These are phyloP conservation scores for Bradynema listronoti DNA, from an alignment of 1,140 invertebrate species.

Conservation along the genomic window DNA sequence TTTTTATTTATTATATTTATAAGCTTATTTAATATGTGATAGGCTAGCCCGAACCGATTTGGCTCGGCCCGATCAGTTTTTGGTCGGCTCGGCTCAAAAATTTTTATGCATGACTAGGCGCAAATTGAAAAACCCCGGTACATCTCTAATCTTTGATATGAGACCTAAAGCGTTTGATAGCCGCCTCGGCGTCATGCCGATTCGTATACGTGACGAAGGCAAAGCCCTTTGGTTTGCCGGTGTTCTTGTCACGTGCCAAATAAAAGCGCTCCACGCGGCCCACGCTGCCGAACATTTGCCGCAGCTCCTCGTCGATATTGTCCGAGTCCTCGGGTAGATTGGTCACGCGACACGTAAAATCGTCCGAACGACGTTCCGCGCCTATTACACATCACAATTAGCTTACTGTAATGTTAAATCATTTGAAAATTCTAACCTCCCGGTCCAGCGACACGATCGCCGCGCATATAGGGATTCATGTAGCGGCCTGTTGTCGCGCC, in stretches of 20 bases:
- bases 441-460: slow-evolving; percentile 15
- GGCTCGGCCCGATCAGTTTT: too few relatives aligned
- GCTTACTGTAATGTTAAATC: neutral
- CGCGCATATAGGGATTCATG: slow-evolving; percentile 39
- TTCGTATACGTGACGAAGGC: slow-evolving; percentile 92
- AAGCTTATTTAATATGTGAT: too few relatives aligned
- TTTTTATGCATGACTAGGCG: too few relatives aligned
- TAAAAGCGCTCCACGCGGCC: slow-evolving; percentile 79
- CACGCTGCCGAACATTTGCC: slow-evolving; percentile 85
- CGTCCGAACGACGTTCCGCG: slow-evolving; percentile 61
- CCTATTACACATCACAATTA: slow-evolving; percentile 1
- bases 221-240: slow-evolving; percentile 67
- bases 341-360: slow-evolving; percentile 84
- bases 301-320: slow-evolving; percentile 76
- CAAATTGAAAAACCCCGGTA: too few relatives aligned
- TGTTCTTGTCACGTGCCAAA: slow-evolving; percentile 73
- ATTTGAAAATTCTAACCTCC: slow-evolving; percentile 8
- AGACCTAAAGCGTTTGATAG: slow-evolving; percentile 72
- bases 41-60: too few relatives aligned
- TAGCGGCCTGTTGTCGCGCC: slow-evolving; percentile 24
- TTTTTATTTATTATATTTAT: too few relatives aligned
- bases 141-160: neutral
- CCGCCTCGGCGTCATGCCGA: slow-evolving; percentile 78
- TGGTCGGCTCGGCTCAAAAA: too few relatives aligned
- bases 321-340: slow-evolving; percentile 88